These are phyloP conservation scores for Ciconia boyciana DNA, from an alignment of 2,113 vertebrate species.

Conservation along the genomic window DNA sequence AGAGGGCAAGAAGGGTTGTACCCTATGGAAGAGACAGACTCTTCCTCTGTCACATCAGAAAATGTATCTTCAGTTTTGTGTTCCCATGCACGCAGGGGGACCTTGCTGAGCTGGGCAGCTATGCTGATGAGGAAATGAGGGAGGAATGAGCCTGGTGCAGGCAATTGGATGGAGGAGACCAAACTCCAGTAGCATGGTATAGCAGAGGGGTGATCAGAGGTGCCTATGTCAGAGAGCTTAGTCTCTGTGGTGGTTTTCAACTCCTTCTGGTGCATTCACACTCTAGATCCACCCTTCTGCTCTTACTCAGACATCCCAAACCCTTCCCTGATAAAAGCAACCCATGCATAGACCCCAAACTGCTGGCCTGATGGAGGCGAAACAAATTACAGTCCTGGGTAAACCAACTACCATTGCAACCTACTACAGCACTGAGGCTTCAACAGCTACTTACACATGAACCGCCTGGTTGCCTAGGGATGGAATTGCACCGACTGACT, in stretches of 20 bases:
- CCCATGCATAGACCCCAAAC: background rate
- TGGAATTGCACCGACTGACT: constrained; percentile 93
- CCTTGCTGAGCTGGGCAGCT: background rate
- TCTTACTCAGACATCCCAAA: background rate
- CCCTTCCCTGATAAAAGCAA: background rate
- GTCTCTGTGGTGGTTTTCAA: background rate
- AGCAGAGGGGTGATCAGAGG: background rate
- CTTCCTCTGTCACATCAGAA: background rate
- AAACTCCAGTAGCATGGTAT: background rate
- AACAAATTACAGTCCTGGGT: background rate
- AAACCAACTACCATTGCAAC: background rate
- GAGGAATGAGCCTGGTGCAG: background rate
- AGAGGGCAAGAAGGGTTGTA: background rate
- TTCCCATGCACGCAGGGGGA: background rate
- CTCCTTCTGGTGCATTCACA: background rate
- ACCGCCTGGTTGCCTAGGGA: constrained; percentile 77
- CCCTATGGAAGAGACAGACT: background rate
- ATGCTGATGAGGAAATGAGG: background rate
- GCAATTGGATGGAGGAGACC: background rate
- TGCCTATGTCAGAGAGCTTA: background rate
- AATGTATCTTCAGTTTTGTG: background rate
- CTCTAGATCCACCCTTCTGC: background rate
- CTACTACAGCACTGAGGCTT: background rate
- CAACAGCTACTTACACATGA: constrained; percentile 85
- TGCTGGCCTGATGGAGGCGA: background rate